These are phyloP conservation scores for Gulo gulo DNA, from an alignment of 2,113 vertebrate species.

Conservation along the genomic window DNA sequence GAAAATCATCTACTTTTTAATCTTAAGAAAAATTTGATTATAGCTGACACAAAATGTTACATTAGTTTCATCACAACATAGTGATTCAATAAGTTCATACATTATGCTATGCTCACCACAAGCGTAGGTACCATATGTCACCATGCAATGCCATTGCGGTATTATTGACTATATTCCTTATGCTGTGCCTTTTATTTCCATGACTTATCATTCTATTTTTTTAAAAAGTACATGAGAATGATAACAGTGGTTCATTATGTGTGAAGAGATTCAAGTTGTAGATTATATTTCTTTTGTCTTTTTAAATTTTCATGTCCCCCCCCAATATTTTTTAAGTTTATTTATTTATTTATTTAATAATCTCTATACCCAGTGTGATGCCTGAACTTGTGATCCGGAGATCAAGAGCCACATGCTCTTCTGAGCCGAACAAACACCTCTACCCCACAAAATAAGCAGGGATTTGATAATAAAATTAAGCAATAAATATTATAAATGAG, in stretches of 20 bases:
- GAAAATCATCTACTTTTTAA: neutral
- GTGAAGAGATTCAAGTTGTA: neutral
- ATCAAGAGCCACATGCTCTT: neutral
- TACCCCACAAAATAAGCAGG: neutral
- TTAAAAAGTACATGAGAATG: neutral
- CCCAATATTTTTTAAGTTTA: neutral
- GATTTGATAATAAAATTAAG: neutral
- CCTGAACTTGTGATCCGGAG: neutral
- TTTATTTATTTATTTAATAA: neutral
- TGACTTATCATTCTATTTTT: neutral
- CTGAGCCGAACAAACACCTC: neutral
- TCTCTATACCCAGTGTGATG: neutral
- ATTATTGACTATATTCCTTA: neutral
- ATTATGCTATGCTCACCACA: neutral
- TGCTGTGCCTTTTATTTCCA: neutral
- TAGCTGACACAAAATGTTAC: neutral
- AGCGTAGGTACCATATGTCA: neutral
- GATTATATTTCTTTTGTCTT: neutral
- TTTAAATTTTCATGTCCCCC: neutral
- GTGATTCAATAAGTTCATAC: neutral
- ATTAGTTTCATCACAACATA: neutral
- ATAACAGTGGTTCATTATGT: neutral
- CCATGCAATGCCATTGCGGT: neutral
- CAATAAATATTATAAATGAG: neutral
- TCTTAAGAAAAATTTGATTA: neutral